Percentiles rank a stretch among this genome's conserved stretches.
Evolutionary conservation across 1,140 invertebrate genomes (phyloP).

Genomic region (Dreissena polymorpha): DNA sequence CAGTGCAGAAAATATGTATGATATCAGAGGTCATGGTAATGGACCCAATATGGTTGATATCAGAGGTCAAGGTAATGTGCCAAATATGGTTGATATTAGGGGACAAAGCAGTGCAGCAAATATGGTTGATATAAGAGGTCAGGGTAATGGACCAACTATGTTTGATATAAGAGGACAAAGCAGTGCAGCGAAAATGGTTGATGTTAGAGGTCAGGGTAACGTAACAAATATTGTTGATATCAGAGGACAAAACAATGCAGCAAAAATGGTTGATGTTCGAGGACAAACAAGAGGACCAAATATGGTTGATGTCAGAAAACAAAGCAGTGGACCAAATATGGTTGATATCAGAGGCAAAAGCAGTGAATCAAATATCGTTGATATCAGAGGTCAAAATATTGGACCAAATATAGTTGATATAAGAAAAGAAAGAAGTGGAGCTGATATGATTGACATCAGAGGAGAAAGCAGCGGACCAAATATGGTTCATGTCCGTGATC

Average conservation of each 20-base stretch:
- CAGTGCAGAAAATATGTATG: neutral
- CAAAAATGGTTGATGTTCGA: slow-evolving; percentile 7
- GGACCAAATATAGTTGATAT: slow-evolving; percentile 30
- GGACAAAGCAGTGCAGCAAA: too few relatives aligned
- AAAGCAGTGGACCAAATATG: neutral
- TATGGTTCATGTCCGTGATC: slow-evolving; percentile 11
- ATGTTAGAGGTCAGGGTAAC: neutral
- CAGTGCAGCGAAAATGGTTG: too few relatives aligned
- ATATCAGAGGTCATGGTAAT: neutral
- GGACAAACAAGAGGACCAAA: neutral
- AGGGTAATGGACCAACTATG: neutral
- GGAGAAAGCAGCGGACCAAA: neutral
- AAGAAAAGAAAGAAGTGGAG: neutral
- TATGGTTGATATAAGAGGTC: too few relatives aligned
- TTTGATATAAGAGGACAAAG: too few relatives aligned
- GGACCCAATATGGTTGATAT: neutral
- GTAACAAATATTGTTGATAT: neutral
- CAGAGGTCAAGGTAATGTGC: neutral
- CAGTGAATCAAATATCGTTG: slow-evolving; percentile 5
- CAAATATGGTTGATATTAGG: neutral
- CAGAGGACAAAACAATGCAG: too few relatives aligned
- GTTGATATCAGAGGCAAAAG: slow-evolving; percentile 26
- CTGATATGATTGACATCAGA: slow-evolving; percentile 1
- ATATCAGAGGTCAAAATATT: slow-evolving; percentile 18
- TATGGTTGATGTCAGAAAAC: slow-evolving; percentile 34